phyloP scores from a whole-genome alignment of 2,113 vertebrate genomes.

The Pygoscelis adeliae region DNA sequence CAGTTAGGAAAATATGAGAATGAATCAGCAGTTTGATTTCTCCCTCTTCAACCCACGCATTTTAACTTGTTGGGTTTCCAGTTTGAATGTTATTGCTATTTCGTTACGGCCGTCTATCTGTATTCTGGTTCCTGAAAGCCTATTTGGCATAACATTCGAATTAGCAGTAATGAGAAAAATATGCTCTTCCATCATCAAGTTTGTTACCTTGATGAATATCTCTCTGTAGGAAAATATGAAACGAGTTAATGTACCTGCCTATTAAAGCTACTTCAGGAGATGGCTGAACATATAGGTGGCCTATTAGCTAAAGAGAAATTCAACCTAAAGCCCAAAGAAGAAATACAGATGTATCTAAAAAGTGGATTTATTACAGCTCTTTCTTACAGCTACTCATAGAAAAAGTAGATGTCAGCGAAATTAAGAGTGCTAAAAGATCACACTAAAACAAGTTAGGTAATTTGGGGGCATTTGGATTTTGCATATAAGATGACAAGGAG shows the following conservation, averaged over 20 bases:
- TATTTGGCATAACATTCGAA: constrained; percentile 25
- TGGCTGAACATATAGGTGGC: not conserved
- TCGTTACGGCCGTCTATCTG: constrained; percentile 40
- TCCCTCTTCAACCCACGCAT: not conserved
- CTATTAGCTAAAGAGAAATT: constrained; percentile 27
- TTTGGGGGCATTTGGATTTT: not conserved
- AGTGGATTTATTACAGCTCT: constrained; percentile 14
- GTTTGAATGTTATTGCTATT: constrained; percentile 23
- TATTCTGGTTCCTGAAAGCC: constrained; percentile 43
- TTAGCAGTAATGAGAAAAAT: constrained; percentile 46
- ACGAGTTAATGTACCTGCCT: not conserved
- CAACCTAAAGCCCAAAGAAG: not conserved
- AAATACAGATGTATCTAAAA: not conserved
- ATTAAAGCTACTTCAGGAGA: constrained; percentile 35
- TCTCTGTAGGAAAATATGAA: constrained; percentile 43
- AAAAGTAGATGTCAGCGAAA: constrained; percentile 37
- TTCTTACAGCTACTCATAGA: not conserved
- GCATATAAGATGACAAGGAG: not conserved
- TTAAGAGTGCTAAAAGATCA: not conserved
- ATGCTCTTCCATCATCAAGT: not conserved
- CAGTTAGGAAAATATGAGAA: constrained; percentile 27
- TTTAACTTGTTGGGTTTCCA: constrained; percentile 28
- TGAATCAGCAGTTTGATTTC: constrained; percentile 36
- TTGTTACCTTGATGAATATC: constrained; percentile 50
- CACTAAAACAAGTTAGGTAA: not conserved